Conservation (phyloP, 2,888 invertebrate species). For the Drosophila imparisetae region DNA sequence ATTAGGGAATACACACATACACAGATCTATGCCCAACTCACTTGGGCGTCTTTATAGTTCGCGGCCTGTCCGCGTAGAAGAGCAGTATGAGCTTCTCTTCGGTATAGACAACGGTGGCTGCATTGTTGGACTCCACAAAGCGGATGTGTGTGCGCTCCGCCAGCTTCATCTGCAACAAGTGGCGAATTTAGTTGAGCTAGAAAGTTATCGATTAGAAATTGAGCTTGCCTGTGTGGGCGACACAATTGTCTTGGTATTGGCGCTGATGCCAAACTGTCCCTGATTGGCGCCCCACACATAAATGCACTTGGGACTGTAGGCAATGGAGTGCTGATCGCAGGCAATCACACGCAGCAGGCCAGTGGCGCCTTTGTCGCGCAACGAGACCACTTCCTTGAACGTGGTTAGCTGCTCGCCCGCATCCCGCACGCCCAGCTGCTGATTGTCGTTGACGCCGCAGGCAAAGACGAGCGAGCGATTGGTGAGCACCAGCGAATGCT, state of each 20-base stretch:
- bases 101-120: conserved; percentile 80
- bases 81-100: conserved; percentile 75
- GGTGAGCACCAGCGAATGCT: conserved; percentile 83
- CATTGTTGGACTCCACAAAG: conserved; percentile 84
- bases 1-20: not conserved
- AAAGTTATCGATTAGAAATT: not conserved
- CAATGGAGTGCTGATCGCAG: conserved; percentile 90
- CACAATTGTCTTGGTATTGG: conserved; percentile 57
- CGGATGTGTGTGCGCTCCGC: conserved; percentile 67
- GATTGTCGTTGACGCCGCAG: conserved; percentile 88
- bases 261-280: conserved; percentile 89
- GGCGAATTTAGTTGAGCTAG: not conserved
- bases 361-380: conserved; percentile 84
- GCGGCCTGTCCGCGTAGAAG: conserved; percentile 79
- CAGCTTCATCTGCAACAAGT: conserved; percentile 68
- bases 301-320: conserved; percentile 87
- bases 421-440: conserved; percentile 88
- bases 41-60: conserved; percentile 81
- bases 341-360: conserved; percentile 87
- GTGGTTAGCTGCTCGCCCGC: conserved; percentile 84
- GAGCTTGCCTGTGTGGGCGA: conserved; percentile 77
- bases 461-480: conserved; percentile 85
- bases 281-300: conserved; percentile 93
- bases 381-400: conserved; percentile 81
- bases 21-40: conserved; percentile 49